A percentile compares a stretch with the other conserved stretches of the same genome.
Evolutionary conservation across 2,113 vertebrate genomes (phyloP).

Genomic region (Nycticryphes semicollaris): DNA sequence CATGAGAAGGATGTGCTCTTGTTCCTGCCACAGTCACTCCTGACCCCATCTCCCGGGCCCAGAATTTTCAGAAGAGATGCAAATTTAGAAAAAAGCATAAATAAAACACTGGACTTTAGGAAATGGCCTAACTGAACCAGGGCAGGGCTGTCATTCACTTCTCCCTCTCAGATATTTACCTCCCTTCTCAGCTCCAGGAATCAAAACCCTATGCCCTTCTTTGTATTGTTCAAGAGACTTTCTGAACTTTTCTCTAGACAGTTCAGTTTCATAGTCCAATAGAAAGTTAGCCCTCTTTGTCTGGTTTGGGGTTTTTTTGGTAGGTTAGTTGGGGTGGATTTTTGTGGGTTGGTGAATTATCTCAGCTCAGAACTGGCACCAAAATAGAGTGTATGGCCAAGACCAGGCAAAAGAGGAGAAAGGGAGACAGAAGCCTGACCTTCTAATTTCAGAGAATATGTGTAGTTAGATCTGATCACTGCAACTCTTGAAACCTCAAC

Average conservation of each 20-base stretch:
- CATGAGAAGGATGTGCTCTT: accelerated
- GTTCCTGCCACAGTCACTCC: background rate
- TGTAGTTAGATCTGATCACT: background rate
- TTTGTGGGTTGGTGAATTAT: background rate
- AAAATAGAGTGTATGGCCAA: background rate
- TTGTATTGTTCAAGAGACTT: background rate
- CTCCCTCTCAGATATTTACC: background rate
- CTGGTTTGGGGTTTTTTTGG: background rate
- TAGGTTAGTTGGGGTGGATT: background rate
- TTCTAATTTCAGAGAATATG: background rate
- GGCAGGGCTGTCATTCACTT: background rate
- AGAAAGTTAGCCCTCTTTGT: background rate
- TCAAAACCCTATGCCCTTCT: background rate
- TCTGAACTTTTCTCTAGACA: background rate
- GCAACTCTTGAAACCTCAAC: background rate
- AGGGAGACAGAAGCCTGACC: background rate
- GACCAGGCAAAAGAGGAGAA: background rate
- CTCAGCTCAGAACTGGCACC: background rate
- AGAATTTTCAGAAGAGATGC: background rate
- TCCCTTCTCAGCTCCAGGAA: background rate
- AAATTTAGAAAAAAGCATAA: background rate
- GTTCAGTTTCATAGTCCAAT: background rate
- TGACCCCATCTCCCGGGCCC: background rate
- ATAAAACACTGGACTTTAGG: background rate
- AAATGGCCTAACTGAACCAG: background rate